Conservation (phyloP, 2,797 vertebrate species). For the Halcyon leucocephala region DNA sequence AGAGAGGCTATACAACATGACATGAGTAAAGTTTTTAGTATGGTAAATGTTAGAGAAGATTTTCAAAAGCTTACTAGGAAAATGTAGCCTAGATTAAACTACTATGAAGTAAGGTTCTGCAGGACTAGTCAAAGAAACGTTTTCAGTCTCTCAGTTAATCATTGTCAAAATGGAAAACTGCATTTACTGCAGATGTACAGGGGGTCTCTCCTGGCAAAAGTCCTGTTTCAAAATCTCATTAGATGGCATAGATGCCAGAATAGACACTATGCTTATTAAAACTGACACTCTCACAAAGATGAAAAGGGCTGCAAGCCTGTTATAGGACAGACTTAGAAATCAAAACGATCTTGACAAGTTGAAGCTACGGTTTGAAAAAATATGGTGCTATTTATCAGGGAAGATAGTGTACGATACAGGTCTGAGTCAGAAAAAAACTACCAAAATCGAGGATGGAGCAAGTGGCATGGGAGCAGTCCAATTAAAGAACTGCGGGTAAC, state of each 20-base stretch:
- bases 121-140: background rate
- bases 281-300: slow-evolving; percentile 17
- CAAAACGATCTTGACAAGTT: background rate
- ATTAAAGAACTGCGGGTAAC: background rate
- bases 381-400: background rate
- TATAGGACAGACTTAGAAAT: background rate
- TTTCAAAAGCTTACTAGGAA: background rate
- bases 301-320: slow-evolving; percentile 7
- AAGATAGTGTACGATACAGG: background rate
- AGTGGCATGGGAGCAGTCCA: accelerated
- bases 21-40: background rate
- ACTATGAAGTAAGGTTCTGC: background rate
- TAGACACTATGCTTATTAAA: background rate
- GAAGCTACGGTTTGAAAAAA: slow-evolving; percentile 22
- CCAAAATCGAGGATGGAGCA: background rate
- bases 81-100: background rate
- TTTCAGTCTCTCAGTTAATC: background rate
- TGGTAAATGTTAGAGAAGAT: background rate
- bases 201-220: background rate
- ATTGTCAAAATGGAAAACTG: background rate
- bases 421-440: background rate
- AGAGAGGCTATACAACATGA: background rate
- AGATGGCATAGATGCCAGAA: background rate
- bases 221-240: background rate
- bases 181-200: background rate